A percentile compares a stretch with the other conserved stretches of the same genome.
Evolutionary conservation across 92 coral and sea anemone species (phyloP).

Genomic region (Bergia sp.): DNA sequence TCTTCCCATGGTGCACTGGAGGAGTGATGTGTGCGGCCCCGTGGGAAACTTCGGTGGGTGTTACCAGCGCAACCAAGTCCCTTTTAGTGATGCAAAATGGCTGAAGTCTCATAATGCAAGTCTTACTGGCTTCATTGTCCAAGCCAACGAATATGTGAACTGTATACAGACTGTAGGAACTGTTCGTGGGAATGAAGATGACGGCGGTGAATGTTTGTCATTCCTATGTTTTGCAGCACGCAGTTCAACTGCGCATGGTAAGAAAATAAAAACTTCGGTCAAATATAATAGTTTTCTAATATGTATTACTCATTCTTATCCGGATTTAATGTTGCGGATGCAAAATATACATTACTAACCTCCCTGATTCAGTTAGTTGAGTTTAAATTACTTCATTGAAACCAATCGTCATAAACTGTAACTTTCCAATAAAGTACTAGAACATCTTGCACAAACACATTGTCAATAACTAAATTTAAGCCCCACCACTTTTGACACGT

Average conservation of each 20-base stretch:
- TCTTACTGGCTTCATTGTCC: constrained; percentile 75
- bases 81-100: constrained; percentile 73
- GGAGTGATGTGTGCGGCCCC: constrained; percentile 78
- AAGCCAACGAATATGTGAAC: constrained; percentile 77
- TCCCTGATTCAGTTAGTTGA: too few species aligned
- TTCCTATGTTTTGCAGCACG: not conserved
- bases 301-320: too few species aligned
- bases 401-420: too few species aligned
- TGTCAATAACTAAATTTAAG: too few species aligned
- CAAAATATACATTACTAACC: too few species aligned
- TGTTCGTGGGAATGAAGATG: constrained; percentile 15
- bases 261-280: not conserved
- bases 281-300: too few species aligned
- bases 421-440: too few species aligned
- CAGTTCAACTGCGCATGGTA: not conserved
- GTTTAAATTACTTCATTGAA: too few species aligned
- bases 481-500: too few species aligned
- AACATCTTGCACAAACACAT: too few species aligned
- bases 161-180: constrained; percentile 73
- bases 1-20: constrained; percentile 85
- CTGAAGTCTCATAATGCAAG: constrained; percentile 52
- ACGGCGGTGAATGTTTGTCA: constrained; percentile 21
- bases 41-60: constrained; percentile 80
- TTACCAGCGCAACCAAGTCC: constrained; percentile 56
- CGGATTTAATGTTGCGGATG: too few species aligned